Conservation (phyloP, 2,888 invertebrate species). For the Drosophila kambysellisi region DNA sequence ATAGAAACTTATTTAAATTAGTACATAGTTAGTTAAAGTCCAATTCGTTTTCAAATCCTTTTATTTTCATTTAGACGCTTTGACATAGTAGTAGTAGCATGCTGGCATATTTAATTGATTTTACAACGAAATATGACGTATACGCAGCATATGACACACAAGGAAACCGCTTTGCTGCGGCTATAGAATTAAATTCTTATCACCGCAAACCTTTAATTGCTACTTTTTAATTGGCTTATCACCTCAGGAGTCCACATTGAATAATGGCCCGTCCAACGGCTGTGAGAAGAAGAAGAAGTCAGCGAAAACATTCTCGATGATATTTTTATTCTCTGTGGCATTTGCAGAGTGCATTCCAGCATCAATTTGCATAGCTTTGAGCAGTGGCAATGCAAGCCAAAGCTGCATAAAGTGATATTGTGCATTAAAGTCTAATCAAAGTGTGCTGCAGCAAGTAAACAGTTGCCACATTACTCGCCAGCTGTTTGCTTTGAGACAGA, state of each 20-base stretch:
- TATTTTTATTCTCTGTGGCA: slow-evolving; percentile 26
- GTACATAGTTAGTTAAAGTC: not conserved
- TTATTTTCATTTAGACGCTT: not conserved
- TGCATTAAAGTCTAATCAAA: slow-evolving; percentile 81
- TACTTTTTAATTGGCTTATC: slow-evolving; percentile 57
- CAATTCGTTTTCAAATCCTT: no score
- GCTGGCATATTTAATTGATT: not conserved
- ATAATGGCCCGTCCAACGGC: slow-evolving; percentile 31
- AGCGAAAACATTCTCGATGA: slow-evolving; percentile 37
- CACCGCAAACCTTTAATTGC: slow-evolving; percentile 48
- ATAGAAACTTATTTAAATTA: not conserved
- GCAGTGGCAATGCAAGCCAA: slow-evolving; percentile 37
- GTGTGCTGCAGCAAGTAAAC: slow-evolving; percentile 56
- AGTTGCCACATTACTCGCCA: slow-evolving; percentile 31
- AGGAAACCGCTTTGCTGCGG: slow-evolving; percentile 51
- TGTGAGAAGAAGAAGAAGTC: slow-evolving; percentile 3
- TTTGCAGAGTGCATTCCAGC: slow-evolving; percentile 58
- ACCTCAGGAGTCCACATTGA: slow-evolving; percentile 50
- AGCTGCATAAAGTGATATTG: slow-evolving; percentile 64
- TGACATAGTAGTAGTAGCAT: not conserved
- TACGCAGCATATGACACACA: slow-evolving; percentile 27
- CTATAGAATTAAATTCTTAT: slow-evolving; percentile 32
- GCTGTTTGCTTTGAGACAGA: slow-evolving; percentile 39
- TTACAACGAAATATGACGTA: slow-evolving; percentile 15
- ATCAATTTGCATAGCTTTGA: slow-evolving; percentile 65